These are phyloP conservation scores for Lycocerus yunnanus DNA, from an alignment of 2,888 invertebrate species.

Conservation along the genomic window DNA sequence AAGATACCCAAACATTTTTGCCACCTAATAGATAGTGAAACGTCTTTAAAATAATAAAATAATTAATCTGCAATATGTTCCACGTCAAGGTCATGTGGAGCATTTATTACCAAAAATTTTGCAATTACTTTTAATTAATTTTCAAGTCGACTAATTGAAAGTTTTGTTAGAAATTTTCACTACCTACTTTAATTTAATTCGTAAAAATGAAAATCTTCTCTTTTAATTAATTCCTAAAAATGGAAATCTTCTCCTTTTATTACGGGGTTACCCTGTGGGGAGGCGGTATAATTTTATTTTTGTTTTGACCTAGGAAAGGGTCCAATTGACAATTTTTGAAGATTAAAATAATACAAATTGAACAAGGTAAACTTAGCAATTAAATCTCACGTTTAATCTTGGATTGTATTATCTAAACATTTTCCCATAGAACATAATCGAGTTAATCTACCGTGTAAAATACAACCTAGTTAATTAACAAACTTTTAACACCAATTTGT, in stretches of 20 bases:
- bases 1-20: not conserved
- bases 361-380: too few species aligned
- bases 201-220: too few species aligned
- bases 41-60: too few species aligned
- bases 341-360: too few species aligned
- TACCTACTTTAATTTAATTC: too few species aligned
- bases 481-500: not conserved
- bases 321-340: too few species aligned
- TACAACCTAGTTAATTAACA: not conserved
- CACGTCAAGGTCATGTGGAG: not conserved
- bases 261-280: too few species aligned
- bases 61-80: not conserved
- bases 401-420: not conserved
- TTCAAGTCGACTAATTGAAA: not conserved
- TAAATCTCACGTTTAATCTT: not conserved
- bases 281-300: too few species aligned
- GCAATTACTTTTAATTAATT: not conserved
- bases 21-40: not conserved
- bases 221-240: too few species aligned
- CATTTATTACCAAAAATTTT: not conserved
- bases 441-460: not conserved
- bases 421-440: not conserved
- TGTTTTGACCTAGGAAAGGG: too few species aligned
- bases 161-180: too few species aligned
- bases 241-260: too few species aligned